These are phyloP conservation scores for Chymomyza procnemis DNA, from an alignment of 2,888 invertebrate genomes.

Conservation along the genomic window DNA sequence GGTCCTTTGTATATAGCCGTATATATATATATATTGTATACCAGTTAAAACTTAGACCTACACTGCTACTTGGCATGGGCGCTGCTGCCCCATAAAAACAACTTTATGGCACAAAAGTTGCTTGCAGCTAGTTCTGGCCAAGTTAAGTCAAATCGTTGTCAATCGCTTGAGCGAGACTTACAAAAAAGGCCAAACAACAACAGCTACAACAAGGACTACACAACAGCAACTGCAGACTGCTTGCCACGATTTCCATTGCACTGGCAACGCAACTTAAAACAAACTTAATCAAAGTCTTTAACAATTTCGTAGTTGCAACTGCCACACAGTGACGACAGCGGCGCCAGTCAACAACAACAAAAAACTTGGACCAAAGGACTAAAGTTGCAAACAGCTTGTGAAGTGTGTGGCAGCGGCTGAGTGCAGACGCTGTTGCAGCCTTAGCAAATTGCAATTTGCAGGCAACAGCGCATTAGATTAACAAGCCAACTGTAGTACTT, in stretches of 20 bases:
- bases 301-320: not conserved
- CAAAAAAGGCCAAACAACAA: not conserved
- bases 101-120: not conserved
- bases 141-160: not conserved
- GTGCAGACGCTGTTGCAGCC: too few relatives aligned
- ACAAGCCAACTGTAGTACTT: not conserved
- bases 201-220: not conserved
- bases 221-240: not conserved
- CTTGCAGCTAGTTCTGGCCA: not conserved
- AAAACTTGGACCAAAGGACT: not conserved
- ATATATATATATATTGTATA: not conserved
- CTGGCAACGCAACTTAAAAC: not conserved
- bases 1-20: not conserved
- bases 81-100: not conserved
- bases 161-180: not conserved
- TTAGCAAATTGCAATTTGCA: not conserved
- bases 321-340: not conserved
- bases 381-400: not conserved
- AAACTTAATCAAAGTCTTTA: constrained; percentile 4
- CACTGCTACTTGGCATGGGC: not conserved
- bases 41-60: not conserved
- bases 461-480: not conserved
- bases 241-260: not conserved
- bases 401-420: not conserved
- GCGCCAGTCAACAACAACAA: not conserved